A percentile compares a stretch with the other conserved stretches of the same genome.
Conservation (phyloP, 2,113 vertebrate genomes). For the Eleginops maclovinus region DNA sequence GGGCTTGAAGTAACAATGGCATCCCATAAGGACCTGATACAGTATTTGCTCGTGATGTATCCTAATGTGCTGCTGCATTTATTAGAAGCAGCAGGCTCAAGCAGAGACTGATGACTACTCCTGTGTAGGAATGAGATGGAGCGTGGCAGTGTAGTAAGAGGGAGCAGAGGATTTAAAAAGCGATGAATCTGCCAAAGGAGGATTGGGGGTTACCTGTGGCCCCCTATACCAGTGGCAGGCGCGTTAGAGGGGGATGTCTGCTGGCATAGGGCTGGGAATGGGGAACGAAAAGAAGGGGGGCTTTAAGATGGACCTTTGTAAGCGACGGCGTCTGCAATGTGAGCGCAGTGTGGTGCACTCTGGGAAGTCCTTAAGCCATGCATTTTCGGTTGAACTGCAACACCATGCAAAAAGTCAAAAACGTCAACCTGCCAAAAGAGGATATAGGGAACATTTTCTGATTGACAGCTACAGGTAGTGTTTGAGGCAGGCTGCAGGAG, state of each 20-base stretch:
- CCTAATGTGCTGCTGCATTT: conserved; percentile 61
- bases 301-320: conserved; percentile 75
- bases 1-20: conserved; percentile 69
- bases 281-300: conserved; percentile 46
- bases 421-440: conserved; percentile 20
- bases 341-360: conserved; percentile 77
- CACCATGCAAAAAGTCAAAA: conserved; percentile 49
- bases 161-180: conserved; percentile 72
- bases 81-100: conserved; percentile 57
- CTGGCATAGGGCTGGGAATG: conserved; percentile 61
- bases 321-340: conserved; percentile 78
- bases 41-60: conserved; percentile 57
- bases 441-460: conserved; percentile 12
- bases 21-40: conserved; percentile 55
- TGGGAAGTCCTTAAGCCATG: conserved; percentile 84
- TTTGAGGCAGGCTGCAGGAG: conserved; percentile 80
- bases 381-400: conserved; percentile 63
- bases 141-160: conserved; percentile 73
- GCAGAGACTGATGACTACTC: conserved; percentile 78
- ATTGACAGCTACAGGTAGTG: conserved; percentile 49
- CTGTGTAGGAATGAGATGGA: conserved; percentile 84
- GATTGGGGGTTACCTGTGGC: conserved; percentile 67
- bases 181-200: conserved; percentile 66
- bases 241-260: conserved; percentile 63
- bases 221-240: conserved; percentile 57